Evolutionary conservation across 92 coral and sea anemone genomes (phyloP), one percentile per base, ranked within the genome.

Genomic region (Hydrozoanthus gracilis): DNA sequence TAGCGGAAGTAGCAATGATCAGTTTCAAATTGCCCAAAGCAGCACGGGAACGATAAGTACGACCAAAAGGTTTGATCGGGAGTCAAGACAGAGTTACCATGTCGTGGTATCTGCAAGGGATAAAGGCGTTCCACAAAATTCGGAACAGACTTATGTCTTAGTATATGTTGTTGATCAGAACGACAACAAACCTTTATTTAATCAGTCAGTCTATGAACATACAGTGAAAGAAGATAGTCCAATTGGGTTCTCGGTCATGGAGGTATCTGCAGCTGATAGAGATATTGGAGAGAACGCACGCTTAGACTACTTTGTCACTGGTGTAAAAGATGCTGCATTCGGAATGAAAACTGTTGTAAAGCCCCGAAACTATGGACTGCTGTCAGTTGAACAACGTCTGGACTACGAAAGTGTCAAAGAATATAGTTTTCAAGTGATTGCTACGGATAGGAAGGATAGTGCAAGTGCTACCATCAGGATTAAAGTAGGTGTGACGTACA

Each of bases 221-320:
- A 83, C 68, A 8, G 94, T 96, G 27, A 86, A 86, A 5, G 99
- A 96, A 90, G 92, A 90, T 82, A 88, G 92, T 2, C 84, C 88
- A 15, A 76, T 91, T 4, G 99, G 98, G 1, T 72, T 90, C 9
- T 79, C 83, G 3, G 68, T 96, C 39, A 77, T 67, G 69, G 88
- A 92, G 8, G 90, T 96, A 1, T 14, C 66, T 13, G 95, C 98
- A 4, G 83, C 82, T 3, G 99, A 96, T 75, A 62, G 4, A 0
- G 99, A 96, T 89, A 88, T 91, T 70, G 99, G 99, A 47, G 96
- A 91, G 56, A 96, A 96, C 79, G 99, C 99, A 35, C 79, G 78
- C 79, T 87, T 95, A 2, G 89, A 90, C 18, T 96, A 91, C 90
- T 95, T 95, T 87, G 85, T 96, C 9, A 88, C 96, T 77, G 92